These are phyloP conservation scores for Alces alces DNA, from an alignment of 2,113 vertebrate species.

Conservation along the genomic window DNA sequence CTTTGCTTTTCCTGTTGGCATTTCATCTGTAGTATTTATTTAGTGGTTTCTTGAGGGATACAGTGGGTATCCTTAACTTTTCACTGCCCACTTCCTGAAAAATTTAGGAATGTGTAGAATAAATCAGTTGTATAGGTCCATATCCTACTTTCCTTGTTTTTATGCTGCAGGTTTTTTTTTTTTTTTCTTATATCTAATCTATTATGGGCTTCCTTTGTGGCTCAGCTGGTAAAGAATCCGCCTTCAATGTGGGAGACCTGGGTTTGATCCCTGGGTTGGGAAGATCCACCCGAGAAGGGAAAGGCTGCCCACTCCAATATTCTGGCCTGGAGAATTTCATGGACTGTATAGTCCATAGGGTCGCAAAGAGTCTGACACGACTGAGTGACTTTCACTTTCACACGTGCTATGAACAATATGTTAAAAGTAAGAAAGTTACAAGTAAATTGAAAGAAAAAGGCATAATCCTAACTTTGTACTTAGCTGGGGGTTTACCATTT, in stretches of 20 bases:
- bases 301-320: not conserved
- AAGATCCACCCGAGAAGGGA: not conserved
- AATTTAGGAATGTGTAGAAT: not conserved
- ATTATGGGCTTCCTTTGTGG: not conserved
- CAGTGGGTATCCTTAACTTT: not conserved
- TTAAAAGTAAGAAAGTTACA: not conserved
- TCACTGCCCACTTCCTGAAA: not conserved
- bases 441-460: not conserved
- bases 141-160: not conserved
- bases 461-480: not conserved
- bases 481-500: not conserved
- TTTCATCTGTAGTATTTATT: not conserved
- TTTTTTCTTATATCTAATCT: not conserved
- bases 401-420: not conserved
- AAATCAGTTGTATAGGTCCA: not conserved
- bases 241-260: not conserved
- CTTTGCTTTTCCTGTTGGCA: not conserved
- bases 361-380: fast-evolving
- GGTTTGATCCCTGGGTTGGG: not conserved
- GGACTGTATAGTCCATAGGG: not conserved
- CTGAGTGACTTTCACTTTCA: not conserved
- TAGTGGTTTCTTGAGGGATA: not conserved
- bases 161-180: not conserved
- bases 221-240: not conserved
- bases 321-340: not conserved